Evolutionary conservation across 1,140 invertebrate genomes (phyloP).

Genomic region (Temnothorax longispinosus): DNA sequence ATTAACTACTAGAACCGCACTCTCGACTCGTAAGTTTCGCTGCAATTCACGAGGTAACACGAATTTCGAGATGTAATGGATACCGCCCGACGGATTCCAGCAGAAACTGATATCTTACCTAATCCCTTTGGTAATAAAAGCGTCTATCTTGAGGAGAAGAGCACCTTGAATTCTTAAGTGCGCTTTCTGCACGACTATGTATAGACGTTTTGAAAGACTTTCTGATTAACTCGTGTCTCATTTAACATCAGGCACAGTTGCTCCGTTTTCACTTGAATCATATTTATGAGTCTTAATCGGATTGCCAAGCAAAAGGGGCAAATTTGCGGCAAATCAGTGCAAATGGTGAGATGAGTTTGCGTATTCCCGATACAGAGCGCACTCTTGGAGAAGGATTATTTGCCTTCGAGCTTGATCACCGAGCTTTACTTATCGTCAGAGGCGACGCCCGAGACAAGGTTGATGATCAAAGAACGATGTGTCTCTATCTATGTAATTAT

Average conservation of each 20-base stretch:
- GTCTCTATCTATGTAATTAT: constrained; percentile 29
- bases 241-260: not conserved
- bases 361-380: not conserved
- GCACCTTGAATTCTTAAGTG: not conserved
- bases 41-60: constrained; percentile 28
- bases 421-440: constrained; percentile 57
- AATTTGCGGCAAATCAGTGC: not conserved
- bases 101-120: not conserved
- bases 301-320: not conserved
- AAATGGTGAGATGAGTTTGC: constrained; percentile 3
- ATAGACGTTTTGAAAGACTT: not conserved
- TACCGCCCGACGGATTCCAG: constrained; percentile 12
- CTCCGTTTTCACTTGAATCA: not conserved
- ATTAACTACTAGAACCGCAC: constrained; percentile 54
- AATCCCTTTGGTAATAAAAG: not conserved
- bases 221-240: not conserved
- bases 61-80: constrained; percentile 29
- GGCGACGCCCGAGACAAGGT: constrained; percentile 27
- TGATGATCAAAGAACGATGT: constrained; percentile 51
- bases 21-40: constrained; percentile 48
- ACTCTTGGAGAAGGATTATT: constrained; percentile 36
- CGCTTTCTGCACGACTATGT: no score
- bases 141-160: not conserved
- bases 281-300: not conserved
- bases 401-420: constrained; percentile 14